Percentiles rank a stretch among this genome's conserved stretches.
Evolutionary conservation across 2,797 vertebrate genomes (phyloP).

Genomic region (Pachyuromys duprasi): DNA sequence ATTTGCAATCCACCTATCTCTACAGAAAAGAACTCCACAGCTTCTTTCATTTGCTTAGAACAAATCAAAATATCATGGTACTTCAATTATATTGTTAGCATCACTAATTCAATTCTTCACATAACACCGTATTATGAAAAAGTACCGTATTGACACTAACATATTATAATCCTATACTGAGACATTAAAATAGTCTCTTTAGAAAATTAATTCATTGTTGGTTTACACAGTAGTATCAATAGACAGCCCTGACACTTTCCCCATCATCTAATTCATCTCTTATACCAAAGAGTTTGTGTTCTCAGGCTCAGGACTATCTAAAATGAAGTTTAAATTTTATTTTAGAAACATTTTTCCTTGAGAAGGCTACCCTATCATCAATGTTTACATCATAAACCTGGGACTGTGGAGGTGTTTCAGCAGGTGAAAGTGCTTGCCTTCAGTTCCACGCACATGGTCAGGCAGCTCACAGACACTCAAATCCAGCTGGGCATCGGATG

Average conservation of each 20-base stretch:
- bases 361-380: slow-evolving; percentile 52
- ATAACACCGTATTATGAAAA: neutral
- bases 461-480: too few relatives aligned
- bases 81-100: neutral
- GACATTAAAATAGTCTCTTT: neutral
- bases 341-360: slow-evolving; percentile 32
- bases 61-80: slow-evolving; percentile 1
- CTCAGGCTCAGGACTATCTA: slow-evolving; percentile 32
- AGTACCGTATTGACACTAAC: neutral
- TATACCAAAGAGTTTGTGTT: neutral
- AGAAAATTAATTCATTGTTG: neutral
- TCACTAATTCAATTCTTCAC: neutral
- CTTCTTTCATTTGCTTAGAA: neutral
- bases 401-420: neutral
- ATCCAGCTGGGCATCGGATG: neutral
- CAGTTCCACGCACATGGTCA: neutral
- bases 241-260: neutral
- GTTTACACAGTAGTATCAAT: neutral
- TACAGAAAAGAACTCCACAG: neutral
- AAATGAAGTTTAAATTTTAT: slow-evolving; percentile 33
- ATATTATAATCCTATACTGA: neutral
- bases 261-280: slow-evolving; percentile 14
- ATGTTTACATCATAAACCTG: neutral
- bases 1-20: neutral
- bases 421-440: neutral